Evolutionary conservation across 2,113 vertebrate genomes (phyloP).

Genomic region (Calidris pygmaea): DNA sequence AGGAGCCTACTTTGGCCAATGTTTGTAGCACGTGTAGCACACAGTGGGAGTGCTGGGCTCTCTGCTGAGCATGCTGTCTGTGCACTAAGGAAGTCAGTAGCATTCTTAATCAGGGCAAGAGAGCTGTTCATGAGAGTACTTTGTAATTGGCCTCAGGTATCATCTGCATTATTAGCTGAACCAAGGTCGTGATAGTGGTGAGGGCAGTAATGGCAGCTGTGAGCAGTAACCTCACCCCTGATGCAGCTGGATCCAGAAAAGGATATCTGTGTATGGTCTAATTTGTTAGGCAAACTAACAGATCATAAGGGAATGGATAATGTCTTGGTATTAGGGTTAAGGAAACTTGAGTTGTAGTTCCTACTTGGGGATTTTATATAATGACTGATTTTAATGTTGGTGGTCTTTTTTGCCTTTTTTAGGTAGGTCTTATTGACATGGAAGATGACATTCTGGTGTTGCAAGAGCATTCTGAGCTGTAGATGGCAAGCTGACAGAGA

Average conservation of each 20-base stretch:
- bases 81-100: rapidly evolving
- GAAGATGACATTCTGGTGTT: background rate
- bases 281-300: background rate
- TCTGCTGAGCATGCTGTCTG: background rate
- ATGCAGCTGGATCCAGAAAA: background rate
- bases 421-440: background rate
- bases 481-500: background rate
- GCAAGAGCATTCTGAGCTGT: background rate
- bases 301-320: background rate
- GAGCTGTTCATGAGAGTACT: background rate
- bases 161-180: background rate
- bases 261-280: background rate
- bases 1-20: background rate
- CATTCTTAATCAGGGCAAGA: background rate
- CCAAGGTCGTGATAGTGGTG: background rate
- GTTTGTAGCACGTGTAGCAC: background rate
- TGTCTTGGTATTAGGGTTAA: background rate
- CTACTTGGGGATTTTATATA: background rate
- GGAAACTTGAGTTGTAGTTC: background rate
- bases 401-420: background rate
- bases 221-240: background rate
- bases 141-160: background rate
- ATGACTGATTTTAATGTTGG: background rate
- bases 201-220: background rate
- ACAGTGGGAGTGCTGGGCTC: background rate